A percentile compares a stretch with the other conserved stretches of the same genome.
phyloP scores from a whole-genome alignment of 2,888 invertebrate genomes.

The Trichogramma dendrolimi region DNA sequence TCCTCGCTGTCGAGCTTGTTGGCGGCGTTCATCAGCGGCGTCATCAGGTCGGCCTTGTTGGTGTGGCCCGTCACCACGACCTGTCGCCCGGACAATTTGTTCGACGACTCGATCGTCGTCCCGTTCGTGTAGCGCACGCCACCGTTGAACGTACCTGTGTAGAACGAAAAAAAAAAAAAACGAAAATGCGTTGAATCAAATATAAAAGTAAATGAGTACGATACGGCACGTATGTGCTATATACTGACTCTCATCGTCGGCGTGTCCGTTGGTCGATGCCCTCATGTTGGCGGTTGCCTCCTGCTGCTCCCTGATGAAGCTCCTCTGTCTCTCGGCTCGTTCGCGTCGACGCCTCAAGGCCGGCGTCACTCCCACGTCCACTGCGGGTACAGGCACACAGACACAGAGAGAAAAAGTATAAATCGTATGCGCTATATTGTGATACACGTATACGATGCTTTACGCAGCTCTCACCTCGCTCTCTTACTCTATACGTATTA shows the following conservation, averaged over 20 bases:
- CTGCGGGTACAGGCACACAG: conserved; percentile 35
- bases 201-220: conserved; percentile 10
- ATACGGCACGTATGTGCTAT: not conserved
- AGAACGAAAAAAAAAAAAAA: not conserved
- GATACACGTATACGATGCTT: too few relatives aligned
- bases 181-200: not conserved
- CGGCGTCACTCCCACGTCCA: conserved; percentile 73
- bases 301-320: conserved; percentile 77
- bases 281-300: conserved; percentile 60
- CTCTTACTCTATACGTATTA: too few relatives aligned
- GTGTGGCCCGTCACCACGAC: conserved; percentile 39
- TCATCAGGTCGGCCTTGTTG: conserved; percentile 52
- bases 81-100: conserved; percentile 45
- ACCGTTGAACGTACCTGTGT: conserved; percentile 40
- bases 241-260: conserved; percentile 47
- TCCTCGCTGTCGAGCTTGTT: conserved; percentile 58
- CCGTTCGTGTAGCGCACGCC: conserved; percentile 47
- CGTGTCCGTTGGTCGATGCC: conserved; percentile 47
- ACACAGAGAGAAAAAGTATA: conserved; percentile 4
- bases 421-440: not conserved
- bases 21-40: conserved; percentile 57
- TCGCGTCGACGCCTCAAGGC: conserved; percentile 76
- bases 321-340: conserved; percentile 78
- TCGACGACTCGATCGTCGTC: conserved; percentile 35
- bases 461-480: too few relatives aligned